A percentile compares a stretch with the other conserved stretches of the same genome.
phyloP scores from a whole-genome alignment of 2,888 invertebrate genomes.

The Agonopterix subpropinquella region DNA sequence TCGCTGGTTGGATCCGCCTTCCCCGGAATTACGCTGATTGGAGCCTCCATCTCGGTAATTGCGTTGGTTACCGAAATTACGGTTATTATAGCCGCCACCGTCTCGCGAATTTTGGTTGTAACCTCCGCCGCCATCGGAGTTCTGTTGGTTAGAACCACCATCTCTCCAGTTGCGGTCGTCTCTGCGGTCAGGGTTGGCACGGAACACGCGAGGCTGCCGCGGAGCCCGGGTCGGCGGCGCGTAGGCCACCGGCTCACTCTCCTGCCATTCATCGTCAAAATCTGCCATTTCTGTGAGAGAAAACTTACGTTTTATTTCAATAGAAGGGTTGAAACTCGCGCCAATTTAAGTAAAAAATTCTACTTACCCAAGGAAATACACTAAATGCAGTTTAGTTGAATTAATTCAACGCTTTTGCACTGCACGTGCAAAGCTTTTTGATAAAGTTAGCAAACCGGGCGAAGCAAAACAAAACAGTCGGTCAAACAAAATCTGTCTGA shows the following conservation, averaged over 20 bases:
- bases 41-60: constrained; percentile 10
- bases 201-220: not conserved
- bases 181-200: not conserved
- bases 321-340: not conserved
- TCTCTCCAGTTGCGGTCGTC: not conserved
- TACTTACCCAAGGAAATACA: too few species aligned
- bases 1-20: too few species aligned
- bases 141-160: not conserved
- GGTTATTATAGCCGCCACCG: not conserved
- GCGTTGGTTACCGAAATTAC: not conserved
- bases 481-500: not conserved
- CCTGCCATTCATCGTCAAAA: constrained; percentile 7
- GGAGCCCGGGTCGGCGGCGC: not conserved
- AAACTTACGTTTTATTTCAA: not conserved
- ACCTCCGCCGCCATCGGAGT: not conserved
- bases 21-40: too few species aligned
- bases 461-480: too few species aligned
- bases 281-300: not conserved
- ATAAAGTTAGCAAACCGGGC: not conserved
- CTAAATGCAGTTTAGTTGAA: not conserved
- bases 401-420: not conserved
- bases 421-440: not conserved
- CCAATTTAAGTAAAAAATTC: not conserved
- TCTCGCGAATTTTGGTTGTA: not conserved
- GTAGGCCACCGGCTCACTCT: not conserved